Base-by-base conservation (phyloP, 2,797 vertebrate genomes). In the Philypnodon macrostomus region DNA sequence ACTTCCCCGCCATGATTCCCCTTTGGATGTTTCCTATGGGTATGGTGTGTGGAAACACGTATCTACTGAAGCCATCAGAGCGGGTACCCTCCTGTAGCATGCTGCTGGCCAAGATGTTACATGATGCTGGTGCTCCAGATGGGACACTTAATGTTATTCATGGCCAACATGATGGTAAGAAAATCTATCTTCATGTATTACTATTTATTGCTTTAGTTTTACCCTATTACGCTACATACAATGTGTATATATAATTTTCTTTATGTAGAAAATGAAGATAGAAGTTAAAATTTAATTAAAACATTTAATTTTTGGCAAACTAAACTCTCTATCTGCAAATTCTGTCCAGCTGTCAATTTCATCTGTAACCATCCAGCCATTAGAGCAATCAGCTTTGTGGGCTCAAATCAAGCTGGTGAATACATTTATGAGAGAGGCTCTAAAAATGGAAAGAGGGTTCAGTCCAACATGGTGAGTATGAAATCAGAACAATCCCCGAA, bases 21-120 rank as follows among this genome's bases (percentile, higher is more conserved):
- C 91, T 97, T 21, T 98, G 95, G 95, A 97, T 99, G 96, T 96
- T 95, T 68, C 95, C 96, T 18, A 89, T 98, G 92, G 94, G 91
- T 41, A 90, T 96, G 93, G 95, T 95, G 31, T 95, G 93, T 40
- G 96, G 96, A 30, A 98, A 98, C 85, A 98, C 95, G 2, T 97
- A 94, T 81, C 74, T 99, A 66, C 83, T 98, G 84, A 99, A 99
- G 67, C 96, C 96, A 0, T 99, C 96, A 0, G 96, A 98, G 73
- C 88, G 94, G 2, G 95, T 97, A 26, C 96, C 96, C 0, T 88
- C 89, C 69, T 95, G 96, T 12, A 54, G 94, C 29, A 95, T 98
- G 93, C 83, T 98, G 67, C 90, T 97, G 62, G 93, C 91, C 36
- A 93, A 93, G 67, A 79, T 98, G 71, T 80, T 98, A 56, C 96